Conservation (phyloP, 2,113 vertebrate species). For the Acanthochromis polyacanthus region DNA sequence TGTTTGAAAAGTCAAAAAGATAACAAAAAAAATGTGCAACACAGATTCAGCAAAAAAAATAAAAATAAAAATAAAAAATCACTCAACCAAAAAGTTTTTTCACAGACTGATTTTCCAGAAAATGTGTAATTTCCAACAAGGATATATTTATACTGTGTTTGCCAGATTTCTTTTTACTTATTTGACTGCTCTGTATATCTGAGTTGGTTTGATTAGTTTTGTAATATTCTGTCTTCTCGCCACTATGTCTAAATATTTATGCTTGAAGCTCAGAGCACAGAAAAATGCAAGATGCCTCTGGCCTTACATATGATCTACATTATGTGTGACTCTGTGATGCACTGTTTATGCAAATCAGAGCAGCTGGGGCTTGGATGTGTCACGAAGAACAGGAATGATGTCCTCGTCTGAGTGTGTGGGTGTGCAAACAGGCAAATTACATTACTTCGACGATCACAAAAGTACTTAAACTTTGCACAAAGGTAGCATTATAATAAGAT, state of each 20-base stretch:
- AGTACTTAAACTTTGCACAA: neutral
- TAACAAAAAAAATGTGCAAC: too few species aligned
- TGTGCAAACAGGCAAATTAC: slow-evolving; percentile 4
- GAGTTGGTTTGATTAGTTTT: neutral
- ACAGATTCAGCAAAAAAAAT: too few species aligned
- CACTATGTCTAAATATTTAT: neutral
- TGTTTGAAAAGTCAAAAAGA: too few species aligned
- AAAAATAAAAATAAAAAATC: too few species aligned
- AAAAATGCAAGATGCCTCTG: slow-evolving; percentile 13
- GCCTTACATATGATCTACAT: slow-evolving; percentile 16
- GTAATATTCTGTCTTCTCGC: neutral
- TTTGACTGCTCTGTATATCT: neutral
- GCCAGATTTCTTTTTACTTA: neutral
- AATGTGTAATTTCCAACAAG: too few species aligned
- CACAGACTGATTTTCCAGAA: too few species aligned
- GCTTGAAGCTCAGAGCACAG: neutral
- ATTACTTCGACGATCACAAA: neutral
- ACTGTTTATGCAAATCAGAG: slow-evolving; percentile 28
- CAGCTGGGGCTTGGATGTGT: slow-evolving; percentile 12
- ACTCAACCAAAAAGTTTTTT: too few species aligned
- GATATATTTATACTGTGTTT: neutral
- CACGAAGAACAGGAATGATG: neutral
- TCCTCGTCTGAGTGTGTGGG: neutral
- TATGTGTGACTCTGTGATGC: slow-evolving; percentile 1
- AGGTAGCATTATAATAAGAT: neutral